These are phyloP conservation scores for Andrena dorsata DNA, from an alignment of 2,888 invertebrate genomes.

Conservation along the genomic window DNA sequence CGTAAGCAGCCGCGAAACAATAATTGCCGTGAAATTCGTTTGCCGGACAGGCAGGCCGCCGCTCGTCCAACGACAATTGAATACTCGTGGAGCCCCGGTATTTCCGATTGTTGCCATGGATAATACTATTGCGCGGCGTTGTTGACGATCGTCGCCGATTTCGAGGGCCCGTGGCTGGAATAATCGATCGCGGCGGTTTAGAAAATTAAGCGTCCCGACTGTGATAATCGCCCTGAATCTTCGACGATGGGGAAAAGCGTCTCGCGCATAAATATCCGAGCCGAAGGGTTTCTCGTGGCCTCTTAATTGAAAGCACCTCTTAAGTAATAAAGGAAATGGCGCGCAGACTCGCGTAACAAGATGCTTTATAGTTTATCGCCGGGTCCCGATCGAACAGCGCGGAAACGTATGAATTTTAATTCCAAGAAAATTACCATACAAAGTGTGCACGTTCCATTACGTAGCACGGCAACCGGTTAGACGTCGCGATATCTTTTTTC, in stretches of 20 bases:
- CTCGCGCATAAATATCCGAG: not conserved
- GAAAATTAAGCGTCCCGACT: slow-evolving; percentile 24
- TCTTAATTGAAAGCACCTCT: not conserved
- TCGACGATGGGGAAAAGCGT: not conserved
- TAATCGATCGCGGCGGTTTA: slow-evolving; percentile 21
- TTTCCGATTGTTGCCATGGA: slow-evolving; percentile 72
- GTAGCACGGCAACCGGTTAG: slow-evolving; percentile 9
- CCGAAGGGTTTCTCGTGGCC: no score
- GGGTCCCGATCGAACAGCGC: slow-evolving; percentile 16
- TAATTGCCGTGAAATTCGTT: slow-evolving; percentile 69
- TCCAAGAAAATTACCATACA: slow-evolving; percentile 56
- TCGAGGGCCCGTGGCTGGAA: slow-evolving; percentile 22
- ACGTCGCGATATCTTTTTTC: slow-evolving; percentile 32
- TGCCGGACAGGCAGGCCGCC: slow-evolving; percentile 43
- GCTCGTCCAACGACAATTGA: slow-evolving; percentile 58
- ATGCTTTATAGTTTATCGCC: not conserved
- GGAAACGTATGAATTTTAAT: slow-evolving; percentile 58
- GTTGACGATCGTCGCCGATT: slow-evolving; percentile 46
- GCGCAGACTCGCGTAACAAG: slow-evolving; percentile 1
- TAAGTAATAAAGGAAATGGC: not conserved
- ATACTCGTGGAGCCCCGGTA: slow-evolving; percentile 53
- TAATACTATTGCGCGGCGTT: slow-evolving; percentile 47
- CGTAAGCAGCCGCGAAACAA: slow-evolving; percentile 49
- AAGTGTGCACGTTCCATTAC: slow-evolving; percentile 36
- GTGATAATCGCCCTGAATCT: slow-evolving; percentile 7